Evolutionary conservation across 2,113 vertebrate genomes (phyloP).

Genomic region (Apaloderma vittatum): DNA sequence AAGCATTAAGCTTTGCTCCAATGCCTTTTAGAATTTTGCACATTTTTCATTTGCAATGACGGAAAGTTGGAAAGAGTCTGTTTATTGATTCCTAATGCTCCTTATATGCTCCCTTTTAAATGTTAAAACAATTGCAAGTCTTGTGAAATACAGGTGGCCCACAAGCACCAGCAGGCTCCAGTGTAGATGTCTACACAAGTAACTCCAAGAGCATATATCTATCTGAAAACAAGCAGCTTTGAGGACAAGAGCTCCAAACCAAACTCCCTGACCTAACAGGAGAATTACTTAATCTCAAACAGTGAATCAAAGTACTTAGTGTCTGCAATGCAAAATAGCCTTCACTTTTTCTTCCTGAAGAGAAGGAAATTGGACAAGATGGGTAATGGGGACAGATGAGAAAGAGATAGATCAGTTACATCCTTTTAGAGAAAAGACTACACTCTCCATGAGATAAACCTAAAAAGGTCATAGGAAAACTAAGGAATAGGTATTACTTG

Average conservation of each 20-base stretch:
- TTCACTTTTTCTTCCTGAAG: not conserved
- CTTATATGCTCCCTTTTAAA: not conserved
- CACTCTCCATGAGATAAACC: not conserved
- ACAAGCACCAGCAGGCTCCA: not conserved
- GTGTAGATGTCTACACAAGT: not conserved
- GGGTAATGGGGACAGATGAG: not conserved
- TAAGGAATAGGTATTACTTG: not conserved
- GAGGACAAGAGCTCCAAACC: not conserved
- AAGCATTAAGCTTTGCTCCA: slow-evolving; percentile 34
- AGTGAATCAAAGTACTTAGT: not conserved
- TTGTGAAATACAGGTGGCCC: not conserved
- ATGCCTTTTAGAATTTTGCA: not conserved
- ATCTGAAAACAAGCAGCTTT: not conserved
- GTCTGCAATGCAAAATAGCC: not conserved
- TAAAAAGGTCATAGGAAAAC: not conserved
- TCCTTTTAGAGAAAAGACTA: not conserved
- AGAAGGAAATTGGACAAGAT: not conserved
- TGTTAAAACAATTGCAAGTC: not conserved
- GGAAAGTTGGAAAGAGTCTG: not conserved
- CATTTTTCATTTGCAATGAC: not conserved
- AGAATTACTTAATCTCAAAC: not conserved
- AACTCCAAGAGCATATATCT: not conserved
- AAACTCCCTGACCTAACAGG: not conserved
- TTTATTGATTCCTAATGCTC: not conserved
- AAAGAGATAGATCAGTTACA: not conserved